Evolutionary conservation across 2,797 vertebrate genomes (phyloP).

Genomic region (Myotis myotis): DNA sequence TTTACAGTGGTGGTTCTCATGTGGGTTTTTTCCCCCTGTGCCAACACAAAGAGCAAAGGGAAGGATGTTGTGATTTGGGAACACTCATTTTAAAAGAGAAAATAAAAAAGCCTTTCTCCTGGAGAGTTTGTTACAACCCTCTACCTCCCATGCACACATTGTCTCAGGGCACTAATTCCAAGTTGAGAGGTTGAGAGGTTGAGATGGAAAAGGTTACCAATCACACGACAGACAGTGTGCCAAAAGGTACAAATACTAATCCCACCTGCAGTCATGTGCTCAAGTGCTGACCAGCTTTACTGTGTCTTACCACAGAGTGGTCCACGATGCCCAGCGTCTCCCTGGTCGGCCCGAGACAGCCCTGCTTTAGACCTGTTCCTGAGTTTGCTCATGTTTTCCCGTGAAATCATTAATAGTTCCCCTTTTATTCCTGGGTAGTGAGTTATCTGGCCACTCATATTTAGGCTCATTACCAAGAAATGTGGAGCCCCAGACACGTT

Average conservation of each 20-base stretch:
- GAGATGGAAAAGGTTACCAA: background rate
- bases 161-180: background rate
- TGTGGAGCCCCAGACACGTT: background rate
- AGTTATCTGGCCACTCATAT: background rate
- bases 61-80: background rate
- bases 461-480: background rate
- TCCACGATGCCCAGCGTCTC: background rate
- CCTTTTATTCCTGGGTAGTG: background rate
- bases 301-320: background rate
- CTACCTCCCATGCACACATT: background rate
- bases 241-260: background rate
- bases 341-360: background rate
- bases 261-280: background rate
- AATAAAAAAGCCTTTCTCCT: background rate
- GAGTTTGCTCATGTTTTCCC: background rate
- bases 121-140: background rate
- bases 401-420: background rate
- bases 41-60: background rate
- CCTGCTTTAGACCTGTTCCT: background rate
- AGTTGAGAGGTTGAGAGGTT: background rate
- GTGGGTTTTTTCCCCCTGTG: no score
- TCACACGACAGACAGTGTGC: background rate
- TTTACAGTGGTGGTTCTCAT: background rate
- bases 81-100: background rate
- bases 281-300: background rate